Base-by-base conservation (phyloP, 1,140 invertebrate species). In the Drosophila jambulina region DNA sequence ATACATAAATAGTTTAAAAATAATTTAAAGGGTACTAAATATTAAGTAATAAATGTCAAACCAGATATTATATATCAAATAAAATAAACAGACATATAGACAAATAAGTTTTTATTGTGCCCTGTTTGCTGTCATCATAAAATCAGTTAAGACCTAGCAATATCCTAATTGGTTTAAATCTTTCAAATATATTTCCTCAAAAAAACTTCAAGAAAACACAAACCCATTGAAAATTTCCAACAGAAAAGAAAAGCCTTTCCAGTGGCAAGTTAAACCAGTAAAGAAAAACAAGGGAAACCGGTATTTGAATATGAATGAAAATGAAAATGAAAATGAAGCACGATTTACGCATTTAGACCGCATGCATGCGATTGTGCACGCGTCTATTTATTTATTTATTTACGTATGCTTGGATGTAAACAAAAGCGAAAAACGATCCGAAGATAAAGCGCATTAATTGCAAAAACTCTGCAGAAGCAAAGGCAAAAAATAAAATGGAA, bases 371-470 rank as follows among this genome's bases (percentile, higher is more conserved):
- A 29, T 9, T 57, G 36, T 63, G 56, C 77, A 48, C 25, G 36
- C 59, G 45, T 67, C 72, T 81, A 78, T 88, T 78, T 78, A 78
- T 88, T 83, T 78, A 81, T 88, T 80, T 78, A 81, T 88, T 83
- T 78, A 81, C 78, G 62, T 84, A 90, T 75, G 62, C 82, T 80
- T 74, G 21, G 68, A 78, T 88, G 84, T 88, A 88, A 88, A 82
- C 85, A 84, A 84, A 90, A 88, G 53, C 70, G 56, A 69, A 54
- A 79, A 68, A 53, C 53, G 59, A 62, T 63, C 74, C 53, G 45
- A 71, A 77, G 83, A 82, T 77, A 83, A 83, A 88, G 60, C 75
- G 84, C 83, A 88, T 80, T 83, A 83, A 80, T 83, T 87, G 84
- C 74, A 88, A 62, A 45, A 45, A 61, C 62, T 75, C 45, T 38